A percentile compares a stretch with the other conserved stretches of the same genome.
phyloP scores from a whole-genome alignment of 2,113 vertebrate species.

The Rhinoptilus africanus region DNA sequence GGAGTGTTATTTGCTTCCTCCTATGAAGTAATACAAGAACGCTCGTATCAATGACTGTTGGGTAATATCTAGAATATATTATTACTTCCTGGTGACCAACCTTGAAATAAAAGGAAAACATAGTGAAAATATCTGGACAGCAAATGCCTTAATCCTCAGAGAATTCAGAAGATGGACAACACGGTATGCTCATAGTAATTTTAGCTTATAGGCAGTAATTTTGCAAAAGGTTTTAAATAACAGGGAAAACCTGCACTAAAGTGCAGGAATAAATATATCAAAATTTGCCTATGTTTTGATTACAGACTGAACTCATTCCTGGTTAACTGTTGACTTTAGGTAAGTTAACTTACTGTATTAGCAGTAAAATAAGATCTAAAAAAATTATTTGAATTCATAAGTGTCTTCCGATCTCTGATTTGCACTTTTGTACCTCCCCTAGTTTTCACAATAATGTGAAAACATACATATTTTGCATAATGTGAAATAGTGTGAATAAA shows the following conservation, averaged over 20 bases:
- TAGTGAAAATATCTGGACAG: not conserved
- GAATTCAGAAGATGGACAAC: not conserved
- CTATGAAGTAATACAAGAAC: not conserved
- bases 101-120: not conserved
- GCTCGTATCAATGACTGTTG: not conserved
- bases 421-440: not conserved
- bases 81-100: not conserved
- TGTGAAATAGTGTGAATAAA: not conserved
- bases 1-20: not conserved
- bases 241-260: not conserved
- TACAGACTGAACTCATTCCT: not conserved
- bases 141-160: not conserved
- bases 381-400: not conserved
- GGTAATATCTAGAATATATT: not conserved
- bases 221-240: not conserved
- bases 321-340: not conserved
- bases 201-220: not conserved
- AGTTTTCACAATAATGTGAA: not conserved
- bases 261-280: not conserved
- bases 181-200: accelerated
- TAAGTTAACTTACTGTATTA: not conserved
- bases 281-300: not conserved
- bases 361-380: not conserved
- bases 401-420: not conserved
- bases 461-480: not conserved